Base-by-base conservation (phyloP, 2,888 invertebrate genomes). In the Eupithecia insigniata region DNA sequence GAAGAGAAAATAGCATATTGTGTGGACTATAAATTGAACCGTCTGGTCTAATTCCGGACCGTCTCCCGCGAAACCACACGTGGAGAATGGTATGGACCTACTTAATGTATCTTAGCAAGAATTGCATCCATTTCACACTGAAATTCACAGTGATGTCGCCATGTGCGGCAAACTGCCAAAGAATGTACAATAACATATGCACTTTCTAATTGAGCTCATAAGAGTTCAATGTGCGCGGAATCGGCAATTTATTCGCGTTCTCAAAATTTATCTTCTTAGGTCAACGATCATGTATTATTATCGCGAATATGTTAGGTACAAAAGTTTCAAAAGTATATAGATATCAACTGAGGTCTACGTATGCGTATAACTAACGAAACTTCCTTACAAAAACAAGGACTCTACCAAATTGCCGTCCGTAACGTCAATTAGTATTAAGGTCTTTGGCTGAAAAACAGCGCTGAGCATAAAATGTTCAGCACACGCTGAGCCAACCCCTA, bases 121-220 rank as follows among this genome's bases (percentile, higher is more conserved):
- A 72, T 76, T 76, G 71, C 73, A 82, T 78, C 79, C 77, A 80
- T 82, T 85, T 80, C 81, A 82, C 79, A 81, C 80, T 78, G 81
- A 79, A 80, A 82, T 85, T 80, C 81, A 82, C 79, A 81, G 80
- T 78, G 81, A 79, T 79, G 79, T 78, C 76, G 76, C 72, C 73
- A 79, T 77, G 76, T 76, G 79, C 74, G 86, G 86, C 86, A 85
- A 80, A 34, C 78, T 86, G 86, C 86, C 86, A 86, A 82, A 72
- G 79, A 78, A 77, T 77, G 77, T 79, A 77, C 64, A 64, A 64
- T 22, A 64, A 36, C 22, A 34, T 77, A 66, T 84, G 85, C 84
- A 85, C 80, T 81, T 79, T 79, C 76, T 78, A 75, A 74, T 76
- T 73, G 68, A 67, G 61, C 61, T 67, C 72, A 30, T 69, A 73